phyloP scores from a whole-genome alignment of 2,797 vertebrate species.

The Myiothlypis chrysogaster region DNA sequence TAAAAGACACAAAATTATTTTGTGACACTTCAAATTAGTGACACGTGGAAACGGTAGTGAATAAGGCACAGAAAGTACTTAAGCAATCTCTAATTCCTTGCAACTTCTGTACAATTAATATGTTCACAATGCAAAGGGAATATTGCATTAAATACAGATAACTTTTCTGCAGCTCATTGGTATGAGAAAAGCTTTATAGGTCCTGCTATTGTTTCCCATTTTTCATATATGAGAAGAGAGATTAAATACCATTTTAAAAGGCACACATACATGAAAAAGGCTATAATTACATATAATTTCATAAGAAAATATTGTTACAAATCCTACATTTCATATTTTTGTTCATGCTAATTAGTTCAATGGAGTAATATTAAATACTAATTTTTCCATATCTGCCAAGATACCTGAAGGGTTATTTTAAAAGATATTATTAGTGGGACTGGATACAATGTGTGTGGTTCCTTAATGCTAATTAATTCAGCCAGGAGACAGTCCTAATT shows the following conservation, averaged over 20 bases:
- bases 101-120: not conserved
- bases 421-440: slow-evolving; percentile 28
- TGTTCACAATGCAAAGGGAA: not conserved
- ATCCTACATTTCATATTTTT: slow-evolving; percentile 35
- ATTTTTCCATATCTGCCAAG: slow-evolving; percentile 39
- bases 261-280: slow-evolving; percentile 7
- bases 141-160: not conserved
- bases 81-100: not conserved
- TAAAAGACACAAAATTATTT: not conserved
- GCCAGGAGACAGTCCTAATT: not conserved
- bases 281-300: slow-evolving; percentile 45
- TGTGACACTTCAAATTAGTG: not conserved
- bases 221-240: slow-evolving; percentile 2
- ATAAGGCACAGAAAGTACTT: not conserved
- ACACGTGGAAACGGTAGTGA: not conserved
- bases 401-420: slow-evolving; percentile 52
- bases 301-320: slow-evolving; percentile 56
- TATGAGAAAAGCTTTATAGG: not conserved
- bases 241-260: slow-evolving; percentile 26
- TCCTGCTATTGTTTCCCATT: slow-evolving; percentile 23
- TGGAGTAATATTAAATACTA: slow-evolving; percentile 49
- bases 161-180: not conserved
- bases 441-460: slow-evolving; percentile 19
- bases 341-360: slow-evolving; percentile 40
- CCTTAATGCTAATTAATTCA: slow-evolving; percentile 20